Evolutionary conservation across 1,140 invertebrate genomes (phyloP).

Genomic region (Zaprionus davidi): DNA sequence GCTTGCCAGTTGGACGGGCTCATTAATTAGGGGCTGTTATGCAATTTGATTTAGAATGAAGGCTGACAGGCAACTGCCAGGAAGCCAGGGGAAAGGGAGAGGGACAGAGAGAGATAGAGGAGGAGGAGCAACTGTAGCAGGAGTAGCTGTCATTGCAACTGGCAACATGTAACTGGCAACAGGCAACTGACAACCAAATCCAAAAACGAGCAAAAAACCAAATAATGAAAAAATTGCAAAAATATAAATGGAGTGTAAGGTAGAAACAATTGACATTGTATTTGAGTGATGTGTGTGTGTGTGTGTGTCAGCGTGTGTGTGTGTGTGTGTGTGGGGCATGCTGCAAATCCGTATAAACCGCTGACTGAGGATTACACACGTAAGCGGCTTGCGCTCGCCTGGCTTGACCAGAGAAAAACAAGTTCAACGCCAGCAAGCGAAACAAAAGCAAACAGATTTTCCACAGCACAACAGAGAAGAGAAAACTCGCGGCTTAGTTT

Average conservation of each 20-base stretch:
- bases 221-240: conserved; percentile 11
- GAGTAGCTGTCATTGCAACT: neutral
- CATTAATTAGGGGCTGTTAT: conserved; percentile 48
- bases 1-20: neutral
- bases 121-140: neutral
- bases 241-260: conserved; percentile 13
- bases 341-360: conserved; percentile 62
- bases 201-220: conserved; percentile 18
- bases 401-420: conserved; percentile 21
- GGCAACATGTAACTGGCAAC: neutral
- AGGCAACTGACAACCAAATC: neutral
- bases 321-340: conserved; percentile 25
- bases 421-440: conserved; percentile 11
- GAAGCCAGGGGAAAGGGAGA: neutral
- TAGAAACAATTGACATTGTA: conserved; percentile 47
- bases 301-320: neutral
- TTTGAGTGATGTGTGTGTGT: neutral
- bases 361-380: conserved; percentile 60
- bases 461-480: neutral
- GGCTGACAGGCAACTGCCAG: conserved; percentile 20
- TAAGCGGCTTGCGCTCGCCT: conserved; percentile 61
- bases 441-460: conserved; percentile 13
- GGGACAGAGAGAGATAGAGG: too few species aligned
- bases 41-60: conserved; percentile 39
- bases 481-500: conserved; percentile 19